Evolutionary conservation across 2,797 vertebrate species (phyloP).

Genomic region (Setipinna tenuifilis): DNA sequence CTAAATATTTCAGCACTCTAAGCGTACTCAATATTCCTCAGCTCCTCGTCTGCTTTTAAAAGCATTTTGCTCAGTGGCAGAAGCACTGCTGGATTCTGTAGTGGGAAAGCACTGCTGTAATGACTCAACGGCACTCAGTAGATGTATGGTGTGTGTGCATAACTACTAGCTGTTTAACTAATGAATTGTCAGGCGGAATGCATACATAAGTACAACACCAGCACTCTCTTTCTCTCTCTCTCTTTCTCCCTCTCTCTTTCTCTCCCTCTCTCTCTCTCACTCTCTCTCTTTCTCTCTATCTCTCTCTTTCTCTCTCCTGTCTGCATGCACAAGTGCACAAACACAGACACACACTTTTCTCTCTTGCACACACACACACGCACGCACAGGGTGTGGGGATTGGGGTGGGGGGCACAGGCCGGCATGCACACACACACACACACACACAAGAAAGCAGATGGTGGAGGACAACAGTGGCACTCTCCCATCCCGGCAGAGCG

Average conservation of each 20-base stretch:
- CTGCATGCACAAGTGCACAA: neutral
- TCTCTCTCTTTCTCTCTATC: neutral
- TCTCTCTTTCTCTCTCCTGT: neutral
- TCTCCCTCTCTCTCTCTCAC: neutral
- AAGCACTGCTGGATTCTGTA: neutral
- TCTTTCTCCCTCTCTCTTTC: neutral
- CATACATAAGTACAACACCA: neutral
- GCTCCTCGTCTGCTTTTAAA: neutral
- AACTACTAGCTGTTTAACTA: neutral
- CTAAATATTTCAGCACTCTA: neutral
- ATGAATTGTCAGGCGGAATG: neutral
- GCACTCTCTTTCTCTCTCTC: neutral
- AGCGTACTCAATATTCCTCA: neutral
- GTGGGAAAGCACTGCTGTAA: no score
- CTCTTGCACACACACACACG: neutral
- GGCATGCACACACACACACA: constrained; percentile 24
- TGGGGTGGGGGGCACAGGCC: neutral
- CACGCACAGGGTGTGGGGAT: no score
- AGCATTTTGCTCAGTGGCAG: no score
- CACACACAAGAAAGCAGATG: neutral
- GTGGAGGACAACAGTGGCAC: neutral
- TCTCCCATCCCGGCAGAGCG: neutral
- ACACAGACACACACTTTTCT: neutral
- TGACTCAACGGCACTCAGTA: neutral
- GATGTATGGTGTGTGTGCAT: neutral